Conservation (phyloP, 2,113 vertebrate species). For the Sphyrna mokarran region DNA sequence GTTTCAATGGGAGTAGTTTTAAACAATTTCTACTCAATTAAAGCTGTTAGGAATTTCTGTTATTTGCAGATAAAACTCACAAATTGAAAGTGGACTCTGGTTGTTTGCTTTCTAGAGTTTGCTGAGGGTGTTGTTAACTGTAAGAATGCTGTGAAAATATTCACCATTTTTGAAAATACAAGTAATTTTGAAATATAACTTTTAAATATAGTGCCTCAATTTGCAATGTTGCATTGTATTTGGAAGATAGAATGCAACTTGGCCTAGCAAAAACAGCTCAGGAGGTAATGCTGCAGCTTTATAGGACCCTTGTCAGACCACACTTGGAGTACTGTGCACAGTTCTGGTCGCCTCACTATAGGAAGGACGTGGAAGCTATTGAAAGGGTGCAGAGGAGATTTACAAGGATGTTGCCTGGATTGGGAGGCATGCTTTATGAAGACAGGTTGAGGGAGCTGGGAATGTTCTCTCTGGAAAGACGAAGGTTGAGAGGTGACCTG, state of each 20-base stretch:
- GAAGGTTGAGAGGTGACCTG: too few species aligned
- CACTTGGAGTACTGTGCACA: too few species aligned
- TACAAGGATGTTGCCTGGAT: too few species aligned
- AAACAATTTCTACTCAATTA: not conserved
- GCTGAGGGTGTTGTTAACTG: not conserved
- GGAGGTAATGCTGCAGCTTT: too few species aligned
- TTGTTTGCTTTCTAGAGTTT: not conserved
- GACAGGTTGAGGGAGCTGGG: too few species aligned
- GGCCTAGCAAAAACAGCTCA: not conserved
- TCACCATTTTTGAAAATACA: not conserved
- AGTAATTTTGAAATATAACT: too few species aligned
- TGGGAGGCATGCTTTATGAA: too few species aligned
- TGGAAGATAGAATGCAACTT: not conserved
- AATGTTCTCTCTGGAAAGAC: too few species aligned
- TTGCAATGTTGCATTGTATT: not conserved
- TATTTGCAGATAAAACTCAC: not conserved
- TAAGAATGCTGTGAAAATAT: not conserved
- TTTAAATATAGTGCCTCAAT: not conserved
- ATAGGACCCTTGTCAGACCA: too few species aligned
- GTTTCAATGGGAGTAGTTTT: not conserved
- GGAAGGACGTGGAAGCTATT: too few species aligned
- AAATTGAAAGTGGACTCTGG: not conserved
- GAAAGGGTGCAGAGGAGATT: too few species aligned
- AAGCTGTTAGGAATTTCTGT: not conserved
- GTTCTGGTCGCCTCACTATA: too few species aligned